phyloP scores from a whole-genome alignment of 1,140 invertebrate genomes.

The Paramacrobiotus metropolitanus region DNA sequence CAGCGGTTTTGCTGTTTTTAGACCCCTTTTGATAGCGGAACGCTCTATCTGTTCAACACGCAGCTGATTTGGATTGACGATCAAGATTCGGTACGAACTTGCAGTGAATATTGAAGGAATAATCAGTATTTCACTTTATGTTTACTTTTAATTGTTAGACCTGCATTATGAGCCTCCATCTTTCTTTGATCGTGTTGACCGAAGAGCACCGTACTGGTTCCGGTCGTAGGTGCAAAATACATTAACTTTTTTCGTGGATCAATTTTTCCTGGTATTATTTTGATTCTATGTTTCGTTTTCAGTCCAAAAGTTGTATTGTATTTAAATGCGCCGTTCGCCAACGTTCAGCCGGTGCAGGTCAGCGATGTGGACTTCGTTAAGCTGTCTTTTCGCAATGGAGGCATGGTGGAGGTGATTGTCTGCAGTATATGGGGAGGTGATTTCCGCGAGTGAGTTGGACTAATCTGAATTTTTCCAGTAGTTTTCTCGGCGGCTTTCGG shows the following conservation, averaged over 20 bases:
- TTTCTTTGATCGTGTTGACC: constrained; percentile 19
- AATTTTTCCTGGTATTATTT: not conserved
- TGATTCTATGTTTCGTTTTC: constrained; percentile 24
- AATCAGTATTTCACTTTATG: not conserved
- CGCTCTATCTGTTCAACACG: not conserved
- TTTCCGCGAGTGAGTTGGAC: not conserved
- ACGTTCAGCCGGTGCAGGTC: constrained; percentile 31
- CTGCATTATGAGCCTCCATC: not conserved
- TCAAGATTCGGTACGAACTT: not conserved
- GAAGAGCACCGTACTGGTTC: constrained; percentile 58
- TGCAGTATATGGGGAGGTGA: too few relatives aligned
- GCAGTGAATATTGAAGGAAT: not conserved
- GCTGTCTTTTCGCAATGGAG: constrained; percentile 62
- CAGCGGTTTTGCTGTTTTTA: not conserved
- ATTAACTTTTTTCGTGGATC: constrained; percentile 7
- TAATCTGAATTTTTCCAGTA: constrained; percentile 12
- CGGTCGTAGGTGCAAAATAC: constrained; percentile 19
- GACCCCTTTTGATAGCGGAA: not conserved
- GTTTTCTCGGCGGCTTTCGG: constrained; percentile 29
- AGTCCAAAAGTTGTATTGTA: constrained; percentile 59
- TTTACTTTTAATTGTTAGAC: not conserved
- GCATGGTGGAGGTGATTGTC: constrained; percentile 35
- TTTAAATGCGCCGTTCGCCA: constrained; percentile 33
- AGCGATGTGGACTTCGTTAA: constrained; percentile 52
- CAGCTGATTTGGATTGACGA: constrained; percentile 1